Percentiles rank a stretch among this genome's conserved stretches.
Conservation (phyloP, 2,888 invertebrate species). For the Pollenia angustigena region DNA sequence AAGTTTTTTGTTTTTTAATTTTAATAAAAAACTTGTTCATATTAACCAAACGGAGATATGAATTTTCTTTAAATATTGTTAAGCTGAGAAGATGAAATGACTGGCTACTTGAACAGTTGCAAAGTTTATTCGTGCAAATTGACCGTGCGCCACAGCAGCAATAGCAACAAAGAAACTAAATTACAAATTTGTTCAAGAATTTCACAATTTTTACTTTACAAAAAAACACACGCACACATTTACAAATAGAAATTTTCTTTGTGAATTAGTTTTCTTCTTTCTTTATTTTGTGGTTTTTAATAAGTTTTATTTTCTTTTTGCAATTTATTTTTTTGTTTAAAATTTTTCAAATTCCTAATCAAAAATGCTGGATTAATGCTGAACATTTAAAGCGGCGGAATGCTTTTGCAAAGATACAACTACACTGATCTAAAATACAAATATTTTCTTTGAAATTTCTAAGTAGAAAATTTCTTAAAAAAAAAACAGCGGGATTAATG, state of each 20-base stretch:
- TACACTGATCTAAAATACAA: constrained; percentile 45
- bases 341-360: constrained; percentile 33
- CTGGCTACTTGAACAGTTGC: constrained; percentile 51
- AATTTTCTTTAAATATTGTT: constrained; percentile 8
- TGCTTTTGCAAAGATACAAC: constrained; percentile 60
- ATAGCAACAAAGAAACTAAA: constrained; percentile 1
- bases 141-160: constrained; percentile 5
- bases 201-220: constrained; percentile 3
- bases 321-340: constrained; percentile 14
- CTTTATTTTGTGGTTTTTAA: constrained; percentile 33
- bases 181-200: constrained; percentile 35
- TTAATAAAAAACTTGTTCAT: constrained; percentile 6
- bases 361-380: constrained; percentile 41
- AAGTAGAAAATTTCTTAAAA: constrained; percentile 18
- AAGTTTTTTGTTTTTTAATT: constrained; percentile 4
- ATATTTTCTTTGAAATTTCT: constrained; percentile 57
- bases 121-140: constrained; percentile 55
- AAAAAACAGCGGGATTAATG: not conserved
- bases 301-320: constrained; percentile 40
- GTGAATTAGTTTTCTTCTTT: constrained; percentile 20
- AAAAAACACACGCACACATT: constrained; percentile 24
- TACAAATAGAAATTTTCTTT: constrained; percentile 33
- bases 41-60: constrained; percentile 17
- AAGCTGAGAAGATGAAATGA: constrained; percentile 30
- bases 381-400: constrained; percentile 56